Conservation (phyloP, 2,113 vertebrate genomes). For the Odocoileus hemionus region DNA sequence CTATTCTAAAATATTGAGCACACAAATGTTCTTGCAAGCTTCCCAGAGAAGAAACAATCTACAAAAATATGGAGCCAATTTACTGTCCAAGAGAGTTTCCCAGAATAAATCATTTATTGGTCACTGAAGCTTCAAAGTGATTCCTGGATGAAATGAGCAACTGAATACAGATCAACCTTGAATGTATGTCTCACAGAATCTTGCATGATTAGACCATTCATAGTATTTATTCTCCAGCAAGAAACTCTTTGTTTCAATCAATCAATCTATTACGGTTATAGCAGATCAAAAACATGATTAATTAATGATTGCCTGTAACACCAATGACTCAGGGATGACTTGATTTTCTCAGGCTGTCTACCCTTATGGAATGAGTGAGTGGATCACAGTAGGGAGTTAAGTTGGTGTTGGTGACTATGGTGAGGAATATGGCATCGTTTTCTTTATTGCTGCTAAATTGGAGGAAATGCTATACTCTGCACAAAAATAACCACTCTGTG, state of each 20-base stretch:
- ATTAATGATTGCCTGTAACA: neutral
- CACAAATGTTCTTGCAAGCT: neutral
- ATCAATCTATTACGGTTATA: neutral
- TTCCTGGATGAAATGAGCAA: neutral
- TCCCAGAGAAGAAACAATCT: neutral
- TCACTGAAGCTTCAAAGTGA: conserved; percentile 13
- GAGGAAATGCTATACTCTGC: neutral
- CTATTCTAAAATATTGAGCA: conserved; percentile 3
- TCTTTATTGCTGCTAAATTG: neutral
- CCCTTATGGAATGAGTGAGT: neutral
- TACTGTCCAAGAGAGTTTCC: neutral
- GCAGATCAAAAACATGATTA: neutral
- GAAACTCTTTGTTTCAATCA: neutral
- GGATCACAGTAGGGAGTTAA: neutral
- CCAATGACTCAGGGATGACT: neutral
- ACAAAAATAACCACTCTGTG: neutral
- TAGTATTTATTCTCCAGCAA: neutral
- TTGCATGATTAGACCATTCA: neutral
- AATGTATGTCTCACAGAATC: neutral
- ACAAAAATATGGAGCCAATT: neutral
- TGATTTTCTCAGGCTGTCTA: neutral
- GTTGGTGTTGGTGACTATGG: neutral
- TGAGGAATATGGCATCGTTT: neutral
- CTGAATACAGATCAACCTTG: neutral
- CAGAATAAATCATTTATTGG: neutral